Evolutionary conservation across 2,797 vertebrate species (phyloP), one percentile per base, ranked within the genome.

Genomic region (Kryptopterus vitreolus): DNA sequence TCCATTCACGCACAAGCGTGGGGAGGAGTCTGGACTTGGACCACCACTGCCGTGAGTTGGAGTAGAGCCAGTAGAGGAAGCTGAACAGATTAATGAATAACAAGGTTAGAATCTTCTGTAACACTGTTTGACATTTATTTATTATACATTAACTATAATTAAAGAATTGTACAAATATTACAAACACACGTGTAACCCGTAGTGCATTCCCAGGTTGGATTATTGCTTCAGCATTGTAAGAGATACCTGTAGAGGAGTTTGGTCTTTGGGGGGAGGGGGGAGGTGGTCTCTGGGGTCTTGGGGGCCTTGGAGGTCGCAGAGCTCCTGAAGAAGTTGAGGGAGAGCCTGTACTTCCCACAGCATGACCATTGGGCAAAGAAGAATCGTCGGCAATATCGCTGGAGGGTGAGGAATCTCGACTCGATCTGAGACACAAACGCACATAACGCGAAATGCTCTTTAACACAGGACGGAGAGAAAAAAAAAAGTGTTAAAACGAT

Each of bases 331-430:
- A 95, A 59, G 90, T 92, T 12, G 95, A 92, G 0, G 96, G 95
- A 88, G 96, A 96, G 84, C 86, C 93, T 12, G 88, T 92, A 53
- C 92, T 94, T 79, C 93, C 96, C 81, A 92, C 88, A 29, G 91
- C 87, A 66, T 88, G 94, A 66, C 87, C 88, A 82, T 96, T 96
- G 78, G 81, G 91, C 83, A 96, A 86, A n/a, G 92, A 92, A 84
- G 92, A 82, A 65, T 96, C 95, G 24, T 98, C 96, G 61, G 87
- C 77, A n/a, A 91, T 95, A 82, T 96, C 97, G 86, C 95, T 93
- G 82, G 93, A 94, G 75, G 92, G 93, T 87, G 92, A 94, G 0
- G 92, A 90, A 80, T 95, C 95, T 86, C 95, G 92, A 87, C 93
- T 97, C 50, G 90, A 92, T 90, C 96, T 97, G 85, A 15, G 9